Evolutionary conservation across 2,888 invertebrate species (phyloP), one percentile per base, ranked within the genome.

Genomic region (Hipparchia sbordonii): DNA sequence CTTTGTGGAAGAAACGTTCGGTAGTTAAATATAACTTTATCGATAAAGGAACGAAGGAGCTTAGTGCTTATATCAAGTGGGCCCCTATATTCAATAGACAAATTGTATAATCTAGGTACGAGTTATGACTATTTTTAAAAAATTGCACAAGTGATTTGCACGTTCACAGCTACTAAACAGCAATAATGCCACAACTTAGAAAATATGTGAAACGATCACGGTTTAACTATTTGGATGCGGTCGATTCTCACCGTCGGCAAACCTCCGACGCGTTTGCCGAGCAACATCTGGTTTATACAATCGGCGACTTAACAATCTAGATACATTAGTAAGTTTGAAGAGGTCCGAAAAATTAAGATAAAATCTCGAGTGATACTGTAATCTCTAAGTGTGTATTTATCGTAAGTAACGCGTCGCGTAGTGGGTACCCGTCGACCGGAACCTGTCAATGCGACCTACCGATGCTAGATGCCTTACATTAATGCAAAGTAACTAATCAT

Each of bases 301-400:
- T 87, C 84, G 86, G 87, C 87, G 88, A 88, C 91, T 89, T 90
- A 90, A 84, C 83, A 84, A 87, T 87, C 87, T 89, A 87, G 82
- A 84, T 87, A 89, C 87, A 90, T 91, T 92, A 92, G 89, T 91
- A 88, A 89, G 88, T 86, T 88, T 90, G 82, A 89, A 93, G 87
- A 89, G 90, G 85, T 90, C 85, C 85, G 88, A 89, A 88, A 87
- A 90, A 89, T 82, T 78, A 90, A 88, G 84, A 82, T 87, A 87
- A 89, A 90, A 90, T 91, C 84, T 90, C 90, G 93, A 93, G 93
- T 93, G 93, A 93, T 93, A 93, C 93, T 93, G 93, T 93, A 92
- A 92, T 92, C 89, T 90, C 90, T 88, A 85, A 85, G 85, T 83
- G 85, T 83, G 82, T 81, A 82, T 73, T 82, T 81, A 82, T 72